Evolutionary conservation across 2,888 invertebrate genomes (phyloP).

Genomic region (Sussaba pulchella): DNA sequence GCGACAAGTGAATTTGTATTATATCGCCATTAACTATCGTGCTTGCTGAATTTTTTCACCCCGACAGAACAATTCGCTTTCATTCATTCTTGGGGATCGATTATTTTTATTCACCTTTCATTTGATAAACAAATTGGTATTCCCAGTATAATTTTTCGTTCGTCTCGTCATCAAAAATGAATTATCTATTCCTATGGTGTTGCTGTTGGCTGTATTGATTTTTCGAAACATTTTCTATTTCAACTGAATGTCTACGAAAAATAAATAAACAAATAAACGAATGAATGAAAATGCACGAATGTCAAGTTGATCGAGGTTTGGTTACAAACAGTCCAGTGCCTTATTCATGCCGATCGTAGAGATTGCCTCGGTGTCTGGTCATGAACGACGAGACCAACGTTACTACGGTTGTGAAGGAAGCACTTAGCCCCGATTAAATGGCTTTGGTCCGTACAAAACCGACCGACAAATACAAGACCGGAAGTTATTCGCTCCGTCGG

Average conservation of each 20-base stretch:
- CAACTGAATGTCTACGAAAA: no score
- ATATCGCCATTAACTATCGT: not conserved
- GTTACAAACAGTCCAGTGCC: not conserved
- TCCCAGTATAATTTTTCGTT: no score
- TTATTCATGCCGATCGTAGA: constrained; percentile 2
- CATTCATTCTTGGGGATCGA: not conserved
- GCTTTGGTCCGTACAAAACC: constrained; percentile 3
- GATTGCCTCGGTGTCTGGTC: constrained; percentile 1
- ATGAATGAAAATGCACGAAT: not conserved
- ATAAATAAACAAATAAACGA: not conserved
- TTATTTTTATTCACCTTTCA: no score
- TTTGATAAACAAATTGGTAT: no score
- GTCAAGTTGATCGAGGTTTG: not conserved
- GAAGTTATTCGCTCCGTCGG: constrained; percentile 24
- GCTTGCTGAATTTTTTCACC: not conserved
- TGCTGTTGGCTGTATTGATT: no score
- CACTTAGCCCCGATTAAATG: constrained; percentile 43
- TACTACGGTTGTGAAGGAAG: constrained; percentile 24
- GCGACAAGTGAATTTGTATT: not conserved
- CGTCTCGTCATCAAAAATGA: no score
- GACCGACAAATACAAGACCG: constrained; percentile 1
- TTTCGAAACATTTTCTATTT: no score
- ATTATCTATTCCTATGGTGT: no score
- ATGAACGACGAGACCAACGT: constrained; percentile 2
- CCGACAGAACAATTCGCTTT: not conserved